A percentile compares a stretch with the other conserved stretches of the same genome.
Conservation (phyloP, 2,888 invertebrate species). For the Tiliacea citrago region DNA sequence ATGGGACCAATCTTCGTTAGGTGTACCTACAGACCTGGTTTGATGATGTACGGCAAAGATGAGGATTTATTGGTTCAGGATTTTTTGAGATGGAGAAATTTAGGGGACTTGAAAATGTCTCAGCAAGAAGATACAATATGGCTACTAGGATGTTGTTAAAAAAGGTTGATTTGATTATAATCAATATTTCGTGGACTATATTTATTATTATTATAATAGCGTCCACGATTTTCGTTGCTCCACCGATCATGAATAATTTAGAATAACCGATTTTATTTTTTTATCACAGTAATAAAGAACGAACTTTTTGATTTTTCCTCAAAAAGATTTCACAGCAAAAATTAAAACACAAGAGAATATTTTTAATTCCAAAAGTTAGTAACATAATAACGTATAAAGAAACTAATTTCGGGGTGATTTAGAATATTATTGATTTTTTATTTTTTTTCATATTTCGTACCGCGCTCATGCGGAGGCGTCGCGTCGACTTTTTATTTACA, state of each 20-base stretch:
- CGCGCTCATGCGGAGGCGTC: background rate
- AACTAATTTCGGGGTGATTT: constrained; percentile 1
- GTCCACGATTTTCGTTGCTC: background rate
- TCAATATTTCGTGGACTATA: background rate
- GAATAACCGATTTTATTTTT: background rate
- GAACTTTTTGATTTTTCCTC: background rate
- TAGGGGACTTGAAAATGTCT: background rate
- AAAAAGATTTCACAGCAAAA: background rate
- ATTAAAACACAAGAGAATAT: background rate
- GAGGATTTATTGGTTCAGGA: background rate
- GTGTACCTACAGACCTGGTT: background rate
- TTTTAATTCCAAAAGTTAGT: constrained; percentile 19
- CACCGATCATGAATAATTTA: background rate
- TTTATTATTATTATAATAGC: background rate
- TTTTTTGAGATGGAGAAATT: background rate
- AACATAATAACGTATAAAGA: constrained; percentile 24
- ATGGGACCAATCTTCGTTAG: constrained; percentile 9
- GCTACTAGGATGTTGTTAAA: background rate
- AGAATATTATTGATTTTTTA: background rate
- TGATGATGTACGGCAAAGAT: background rate
- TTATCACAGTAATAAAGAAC: background rate
- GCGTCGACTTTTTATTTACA: background rate
- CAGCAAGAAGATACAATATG: background rate
- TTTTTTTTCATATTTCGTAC: background rate
- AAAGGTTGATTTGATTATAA: background rate